phyloP scores from a whole-genome alignment of 2,113 vertebrate genomes.

The Otolemur garnettii region DNA sequence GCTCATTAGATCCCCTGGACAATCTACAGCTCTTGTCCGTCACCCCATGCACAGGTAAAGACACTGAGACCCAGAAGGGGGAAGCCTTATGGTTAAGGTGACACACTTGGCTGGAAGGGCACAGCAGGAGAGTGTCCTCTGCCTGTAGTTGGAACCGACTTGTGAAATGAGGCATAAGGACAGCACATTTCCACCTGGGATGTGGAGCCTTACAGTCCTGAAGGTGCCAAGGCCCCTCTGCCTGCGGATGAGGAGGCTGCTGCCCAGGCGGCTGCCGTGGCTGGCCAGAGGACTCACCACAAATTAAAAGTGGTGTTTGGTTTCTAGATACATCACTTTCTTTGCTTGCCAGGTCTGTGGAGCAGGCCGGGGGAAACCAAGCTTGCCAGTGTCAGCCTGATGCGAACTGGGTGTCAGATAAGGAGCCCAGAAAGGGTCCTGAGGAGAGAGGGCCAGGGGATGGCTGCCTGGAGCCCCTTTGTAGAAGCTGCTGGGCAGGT shows the following conservation, averaged over 20 bases:
- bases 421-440: not conserved
- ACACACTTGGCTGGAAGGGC: not conserved
- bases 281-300: not conserved
- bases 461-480: not conserved
- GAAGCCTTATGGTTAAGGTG: rapidly evolving
- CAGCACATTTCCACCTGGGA: not conserved
- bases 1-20: not conserved
- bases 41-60: not conserved
- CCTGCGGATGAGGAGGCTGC: not conserved
- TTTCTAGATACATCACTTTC: not conserved
- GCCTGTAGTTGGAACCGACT: rapidly evolving
- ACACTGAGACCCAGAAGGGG: not conserved
- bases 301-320: not conserved
- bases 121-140: not conserved
- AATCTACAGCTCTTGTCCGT: rapidly evolving
- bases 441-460: not conserved
- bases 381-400: not conserved
- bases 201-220: rapidly evolving
- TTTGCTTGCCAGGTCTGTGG: not conserved
- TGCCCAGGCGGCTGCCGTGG: too few relatives aligned
- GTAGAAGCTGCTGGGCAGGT: not conserved
- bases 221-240: not conserved
- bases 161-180: not conserved
- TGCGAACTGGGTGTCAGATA: not conserved
- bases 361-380: not conserved